These are phyloP conservation scores for Candoia aspera DNA, from an alignment of 2,113 vertebrate species.

Conservation along the genomic window DNA sequence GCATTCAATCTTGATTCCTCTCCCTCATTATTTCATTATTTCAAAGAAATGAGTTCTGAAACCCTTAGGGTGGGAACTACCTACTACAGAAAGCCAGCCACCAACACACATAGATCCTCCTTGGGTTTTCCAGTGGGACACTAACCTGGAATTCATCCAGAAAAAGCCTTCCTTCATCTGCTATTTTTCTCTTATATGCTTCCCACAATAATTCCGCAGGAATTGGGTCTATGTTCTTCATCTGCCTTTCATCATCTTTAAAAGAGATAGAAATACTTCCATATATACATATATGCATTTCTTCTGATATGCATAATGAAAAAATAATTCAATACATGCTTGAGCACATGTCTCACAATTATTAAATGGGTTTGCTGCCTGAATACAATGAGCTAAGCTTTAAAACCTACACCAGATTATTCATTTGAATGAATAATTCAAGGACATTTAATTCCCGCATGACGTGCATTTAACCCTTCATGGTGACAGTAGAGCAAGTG, in stretches of 20 bases:
- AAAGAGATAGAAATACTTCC: slow-evolving; percentile 1
- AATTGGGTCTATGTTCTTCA: slow-evolving; percentile 89
- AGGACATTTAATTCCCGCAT: background rate
- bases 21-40: background rate
- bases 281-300: background rate
- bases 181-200: slow-evolving; percentile 87
- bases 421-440: background rate
- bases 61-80: background rate
- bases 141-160: slow-evolving; percentile 96
- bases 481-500: background rate
- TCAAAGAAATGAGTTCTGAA: background rate
- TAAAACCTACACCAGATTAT: background rate
- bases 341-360: background rate
- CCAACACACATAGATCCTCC: background rate
- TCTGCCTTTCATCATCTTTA: slow-evolving; percentile 82
- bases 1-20: too few relatives aligned
- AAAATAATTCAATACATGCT: background rate
- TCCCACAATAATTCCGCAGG: slow-evolving; percentile 83
- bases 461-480: background rate
- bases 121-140: background rate
- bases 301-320: background rate
- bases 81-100: background rate
- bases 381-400: background rate
- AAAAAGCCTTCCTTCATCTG: slow-evolving; percentile 93
- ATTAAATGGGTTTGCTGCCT: background rate